Base-by-base conservation (phyloP, 2,888 invertebrate species). In the Mythimna ferrago region DNA sequence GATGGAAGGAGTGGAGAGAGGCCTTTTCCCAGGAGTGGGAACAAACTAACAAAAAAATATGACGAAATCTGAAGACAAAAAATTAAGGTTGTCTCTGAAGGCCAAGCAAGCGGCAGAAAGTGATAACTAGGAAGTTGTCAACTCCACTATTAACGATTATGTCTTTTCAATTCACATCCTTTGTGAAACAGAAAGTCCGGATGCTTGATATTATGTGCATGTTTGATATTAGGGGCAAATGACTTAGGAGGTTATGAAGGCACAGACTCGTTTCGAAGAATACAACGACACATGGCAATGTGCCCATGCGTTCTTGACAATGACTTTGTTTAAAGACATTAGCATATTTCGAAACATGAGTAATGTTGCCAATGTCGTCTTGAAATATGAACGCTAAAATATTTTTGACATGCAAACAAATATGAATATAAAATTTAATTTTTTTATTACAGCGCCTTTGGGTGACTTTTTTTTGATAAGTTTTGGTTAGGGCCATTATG, bases 271-370 rank as follows among this genome's bases (percentile, higher is more conserved):
- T 48, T 74, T 74, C 70, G 58, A 74, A 75, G 75, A 62, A 75
- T 61, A 74, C 75, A 75, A 73, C 63, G 75, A 75, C 78, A 71
- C 61, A 83, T 86, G 86, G 84, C 86, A 85, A 73, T 73, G 78
- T 81, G 86, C 83, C 86, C 81, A 76, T 72, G 77, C 76, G 84
- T 54, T 84, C 86, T 84, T 86, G 86, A 86, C 86, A 86, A 75
- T 86, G 86, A 86, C 83, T 84, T 81, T 85, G 84, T 81, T 66
- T 76, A 77, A 73, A 84, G 77, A 80, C 75, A 86, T 86, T 86
- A 83, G 76, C 86, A 86, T 85, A 83, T 73, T 81, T 82, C 76
- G 78, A 83, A 81, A 79, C 80, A 76, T 83, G 84, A 84, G 81
- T 83, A 80, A 79, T 85, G 74, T 73, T 80, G 76, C 77, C 86